These are phyloP conservation scores for Polylopha cassiicola DNA, from an alignment of 2,888 invertebrate species.

Conservation along the genomic window DNA sequence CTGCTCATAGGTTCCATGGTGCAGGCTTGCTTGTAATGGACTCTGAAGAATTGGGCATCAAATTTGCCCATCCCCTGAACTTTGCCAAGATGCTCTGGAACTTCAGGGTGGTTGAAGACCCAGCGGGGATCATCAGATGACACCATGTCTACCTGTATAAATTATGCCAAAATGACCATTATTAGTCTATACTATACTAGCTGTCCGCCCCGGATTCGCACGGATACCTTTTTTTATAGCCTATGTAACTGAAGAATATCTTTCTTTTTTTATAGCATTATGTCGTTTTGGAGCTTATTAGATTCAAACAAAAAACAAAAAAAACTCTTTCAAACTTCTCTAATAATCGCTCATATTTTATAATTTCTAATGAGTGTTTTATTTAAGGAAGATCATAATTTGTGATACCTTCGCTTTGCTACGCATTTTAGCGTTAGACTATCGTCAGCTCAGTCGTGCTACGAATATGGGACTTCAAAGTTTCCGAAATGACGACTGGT, in stretches of 20 bases:
- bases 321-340: neutral
- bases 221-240: too few relatives aligned
- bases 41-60: slow-evolving; percentile 81
- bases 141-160: slow-evolving; percentile 86
- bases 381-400: too few relatives aligned
- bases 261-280: neutral
- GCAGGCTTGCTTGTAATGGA: slow-evolving; percentile 78
- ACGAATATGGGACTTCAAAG: too few relatives aligned
- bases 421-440: too few relatives aligned
- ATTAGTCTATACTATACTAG: too few relatives aligned
- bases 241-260: neutral
- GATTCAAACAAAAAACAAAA: neutral
- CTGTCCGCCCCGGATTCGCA: too few relatives aligned
- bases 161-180: too few relatives aligned
- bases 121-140: slow-evolving; percentile 82
- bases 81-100: slow-evolving; percentile 80
- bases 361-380: neutral
- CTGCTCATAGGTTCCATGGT: slow-evolving; percentile 82
- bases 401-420: too few relatives aligned
- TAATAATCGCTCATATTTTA: neutral
- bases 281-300: too few relatives aligned
- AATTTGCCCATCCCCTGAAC: slow-evolving; percentile 78
- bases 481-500: too few relatives aligned
- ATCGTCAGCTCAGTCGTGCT: too few relatives aligned
- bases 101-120: slow-evolving; percentile 78